Evolutionary conservation across 1,140 invertebrate species (phyloP).

Genomic region (Halyomorpha halys): DNA sequence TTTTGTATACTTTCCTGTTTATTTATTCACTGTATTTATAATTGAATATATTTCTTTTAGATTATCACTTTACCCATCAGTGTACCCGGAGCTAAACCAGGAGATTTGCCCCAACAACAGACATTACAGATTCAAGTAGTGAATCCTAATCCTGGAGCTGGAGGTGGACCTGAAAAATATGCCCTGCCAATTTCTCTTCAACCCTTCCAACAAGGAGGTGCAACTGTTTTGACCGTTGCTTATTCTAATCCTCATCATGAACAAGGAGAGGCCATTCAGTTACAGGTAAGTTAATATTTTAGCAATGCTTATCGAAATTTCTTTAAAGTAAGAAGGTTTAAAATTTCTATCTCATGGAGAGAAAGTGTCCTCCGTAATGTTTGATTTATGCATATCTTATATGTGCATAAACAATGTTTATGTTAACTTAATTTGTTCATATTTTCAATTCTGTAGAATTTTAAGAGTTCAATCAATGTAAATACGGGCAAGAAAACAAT

Average conservation of each 20-base stretch:
- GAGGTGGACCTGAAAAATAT: slow-evolving; percentile 28
- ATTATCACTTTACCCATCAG: slow-evolving; percentile 63
- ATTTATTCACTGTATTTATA: too few species aligned
- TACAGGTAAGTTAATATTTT: slow-evolving; percentile 39
- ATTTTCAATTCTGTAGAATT: too few species aligned
- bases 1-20: too few species aligned
- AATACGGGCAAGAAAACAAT: too few species aligned
- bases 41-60: slow-evolving; percentile 33
- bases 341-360: too few species aligned
- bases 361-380: too few species aligned
- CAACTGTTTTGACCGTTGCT: slow-evolving; percentile 58
- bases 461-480: too few species aligned
- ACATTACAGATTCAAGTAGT: slow-evolving; percentile 67
- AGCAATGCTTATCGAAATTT: too few species aligned
- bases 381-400: too few species aligned
- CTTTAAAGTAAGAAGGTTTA: too few species aligned
- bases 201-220: slow-evolving; percentile 42
- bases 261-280: slow-evolving; percentile 43
- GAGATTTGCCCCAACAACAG: slow-evolving; percentile 50
- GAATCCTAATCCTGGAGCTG: slow-evolving; percentile 37
- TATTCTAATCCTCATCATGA: slow-evolving; percentile 46
- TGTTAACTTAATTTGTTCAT: too few species aligned
- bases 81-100: slow-evolving; percentile 60
- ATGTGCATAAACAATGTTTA: too few species aligned
- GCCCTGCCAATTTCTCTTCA: slow-evolving; percentile 34